phyloP scores from a whole-genome alignment of 2,797 vertebrate genomes.

The Scyliorhinus canicula region DNA sequence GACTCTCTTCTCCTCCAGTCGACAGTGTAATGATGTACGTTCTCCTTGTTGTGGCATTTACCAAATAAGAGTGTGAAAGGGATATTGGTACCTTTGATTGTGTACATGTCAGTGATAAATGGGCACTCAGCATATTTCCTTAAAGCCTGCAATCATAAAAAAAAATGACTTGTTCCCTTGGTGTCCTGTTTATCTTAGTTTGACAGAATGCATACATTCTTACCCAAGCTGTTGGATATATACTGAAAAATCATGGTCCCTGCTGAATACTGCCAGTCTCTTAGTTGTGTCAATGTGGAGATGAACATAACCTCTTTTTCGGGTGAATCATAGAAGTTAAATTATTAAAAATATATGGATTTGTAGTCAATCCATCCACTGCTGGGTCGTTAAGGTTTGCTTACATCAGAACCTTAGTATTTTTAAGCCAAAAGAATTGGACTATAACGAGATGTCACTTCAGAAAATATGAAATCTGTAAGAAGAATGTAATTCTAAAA shows the following conservation, averaged over 20 bases:
- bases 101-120: neutral
- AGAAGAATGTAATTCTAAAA: neutral
- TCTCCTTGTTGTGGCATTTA: neutral
- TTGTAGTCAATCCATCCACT: neutral
- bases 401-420: neutral
- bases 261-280: neutral
- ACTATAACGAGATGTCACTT: neutral
- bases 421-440: neutral
- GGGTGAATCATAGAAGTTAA: neutral
- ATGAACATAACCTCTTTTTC: neutral
- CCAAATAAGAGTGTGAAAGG: neutral
- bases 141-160: neutral
- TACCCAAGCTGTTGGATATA: neutral
- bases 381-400: neutral
- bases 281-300: neutral
- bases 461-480: neutral
- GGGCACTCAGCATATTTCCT: neutral
- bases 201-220: neutral
- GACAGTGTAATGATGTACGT: slow-evolving; percentile 79
- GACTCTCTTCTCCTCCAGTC: slow-evolving; percentile 77
- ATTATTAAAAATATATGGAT: neutral
- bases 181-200: neutral
- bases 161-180: neutral
- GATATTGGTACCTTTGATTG: neutral
- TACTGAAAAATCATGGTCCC: neutral